Base-by-base conservation (phyloP, 2,113 vertebrate species). In the Pitta sordida region DNA sequence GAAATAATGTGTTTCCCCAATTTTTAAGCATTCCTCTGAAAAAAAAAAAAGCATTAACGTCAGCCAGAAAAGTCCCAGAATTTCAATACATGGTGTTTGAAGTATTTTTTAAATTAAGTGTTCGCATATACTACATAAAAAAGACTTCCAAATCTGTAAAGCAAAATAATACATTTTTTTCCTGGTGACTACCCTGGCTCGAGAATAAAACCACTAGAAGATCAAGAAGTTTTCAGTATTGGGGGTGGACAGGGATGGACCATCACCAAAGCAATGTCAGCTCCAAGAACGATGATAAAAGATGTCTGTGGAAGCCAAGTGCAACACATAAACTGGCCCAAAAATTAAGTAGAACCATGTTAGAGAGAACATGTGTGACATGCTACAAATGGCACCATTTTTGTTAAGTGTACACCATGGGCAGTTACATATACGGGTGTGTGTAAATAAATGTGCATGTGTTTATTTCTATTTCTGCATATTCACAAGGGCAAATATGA, bases 21-120 rank as follows among this genome's bases (percentile, higher is more conserved):
- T 68, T 51, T 56, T 60, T 30, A 94, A 87, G 34, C 32, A 76
- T 58, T 41, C 7, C 36, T 58, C 49, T 65, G 56, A 80, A 85
- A 92, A 91, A 91, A 89, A 80, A 85, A 92, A 91, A 91, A 89
- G 3, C 7, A 39, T 73, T 73, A 67, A 71, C 69, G 79, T 84
- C 65, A 71, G 29, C 34, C 85, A 74, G 86, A 87, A 83, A 76
- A 64, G 15, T 65, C 49, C 64, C 82, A 90, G 59, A 95, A 94
- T 87, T 44, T 73, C 65, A 87, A 53, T 78, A 71, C 43, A 86
- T 41, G 10, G 76, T 46, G 26, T 69, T 58, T 49, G 49, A 89
- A 95, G 79, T 84, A 94, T 69, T 94, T 92, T n/a, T 92, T 76
- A 73, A 84, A 82, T 71, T 89, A 88, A 86, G 52, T 76, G 86